Conservation (phyloP, 2,888 invertebrate species). For the Pachycephus smyrnensis region DNA sequence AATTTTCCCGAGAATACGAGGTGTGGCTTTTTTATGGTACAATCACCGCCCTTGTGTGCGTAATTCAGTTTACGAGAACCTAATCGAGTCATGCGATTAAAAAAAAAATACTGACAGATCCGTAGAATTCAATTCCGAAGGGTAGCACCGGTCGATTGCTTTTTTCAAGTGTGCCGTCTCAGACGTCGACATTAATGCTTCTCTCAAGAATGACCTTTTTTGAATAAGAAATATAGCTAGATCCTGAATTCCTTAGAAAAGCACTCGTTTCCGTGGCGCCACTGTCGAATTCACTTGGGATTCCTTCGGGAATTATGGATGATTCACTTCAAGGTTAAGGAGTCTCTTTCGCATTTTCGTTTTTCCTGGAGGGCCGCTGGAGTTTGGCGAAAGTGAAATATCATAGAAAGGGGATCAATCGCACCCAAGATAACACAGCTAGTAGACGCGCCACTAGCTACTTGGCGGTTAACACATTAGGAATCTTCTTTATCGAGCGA, state of each 20-base stretch:
- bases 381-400: background rate
- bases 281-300: background rate
- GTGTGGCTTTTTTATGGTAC: background rate
- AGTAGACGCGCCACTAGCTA: background rate
- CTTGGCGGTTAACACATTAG: background rate
- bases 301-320: background rate
- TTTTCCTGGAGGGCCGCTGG: background rate
- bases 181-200: background rate
- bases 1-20: background rate
- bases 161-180: background rate
- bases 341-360: background rate
- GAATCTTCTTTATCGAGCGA: conserved; percentile 7
- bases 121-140: background rate
- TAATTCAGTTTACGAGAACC: background rate
- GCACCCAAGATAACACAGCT: background rate
- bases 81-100: background rate
- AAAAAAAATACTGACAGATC: background rate
- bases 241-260: background rate
- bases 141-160: background rate
- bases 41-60: background rate
- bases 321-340: background rate
- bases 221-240: background rate
- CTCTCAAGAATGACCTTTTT: background rate
- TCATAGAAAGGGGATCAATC: background rate
- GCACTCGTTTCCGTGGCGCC: background rate